Evolutionary conservation across 2,113 vertebrate genomes (phyloP).

Genomic region (Thalassoma bifasciatum): DNA sequence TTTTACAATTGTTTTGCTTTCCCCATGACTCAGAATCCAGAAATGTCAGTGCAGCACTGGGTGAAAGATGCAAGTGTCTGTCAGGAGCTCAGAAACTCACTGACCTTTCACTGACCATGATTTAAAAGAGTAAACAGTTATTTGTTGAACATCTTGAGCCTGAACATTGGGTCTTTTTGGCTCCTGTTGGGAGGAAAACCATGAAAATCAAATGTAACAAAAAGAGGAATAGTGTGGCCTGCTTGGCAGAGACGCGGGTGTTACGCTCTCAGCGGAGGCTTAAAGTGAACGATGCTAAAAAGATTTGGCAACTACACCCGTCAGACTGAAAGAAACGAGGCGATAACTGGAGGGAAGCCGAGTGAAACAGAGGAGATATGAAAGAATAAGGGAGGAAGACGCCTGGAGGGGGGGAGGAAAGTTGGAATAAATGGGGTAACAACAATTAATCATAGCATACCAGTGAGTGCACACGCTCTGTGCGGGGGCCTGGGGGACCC

Average conservation of each 20-base stretch:
- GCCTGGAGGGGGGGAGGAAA: conserved; percentile 4
- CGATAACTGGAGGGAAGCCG: conserved; percentile 37
- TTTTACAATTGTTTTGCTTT: too few relatives aligned
- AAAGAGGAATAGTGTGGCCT: conserved; percentile 10
- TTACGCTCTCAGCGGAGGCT: conserved; percentile 27
- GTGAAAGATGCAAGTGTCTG: too few relatives aligned
- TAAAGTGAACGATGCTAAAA: conserved; percentile 56
- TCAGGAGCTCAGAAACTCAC: too few relatives aligned
- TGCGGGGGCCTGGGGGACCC: conserved; percentile 46
- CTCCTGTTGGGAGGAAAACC: conserved; percentile 37
- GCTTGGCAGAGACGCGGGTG: conserved; percentile 12
- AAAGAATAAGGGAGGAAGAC: conserved; percentile 39
- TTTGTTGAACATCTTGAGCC: too few relatives aligned
- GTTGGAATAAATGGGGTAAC: conserved; percentile 53
- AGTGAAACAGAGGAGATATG: conserved; percentile 58
- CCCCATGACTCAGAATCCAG: too few relatives aligned
- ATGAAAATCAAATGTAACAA: conserved; percentile 49
- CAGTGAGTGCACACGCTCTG: conserved; percentile 19
- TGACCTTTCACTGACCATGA: too few relatives aligned
- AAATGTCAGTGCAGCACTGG: too few relatives aligned
- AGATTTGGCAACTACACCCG: conserved; percentile 44
- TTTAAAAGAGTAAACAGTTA: too few relatives aligned
- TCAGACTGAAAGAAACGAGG: conserved; percentile 21
- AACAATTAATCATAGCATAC: conserved; percentile 40
- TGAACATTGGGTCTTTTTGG: conserved; percentile 42